Evolutionary conservation across 1,140 invertebrate genomes (phyloP), one percentile per base, ranked within the genome.

Genomic region (Solenopsis fugax): DNA sequence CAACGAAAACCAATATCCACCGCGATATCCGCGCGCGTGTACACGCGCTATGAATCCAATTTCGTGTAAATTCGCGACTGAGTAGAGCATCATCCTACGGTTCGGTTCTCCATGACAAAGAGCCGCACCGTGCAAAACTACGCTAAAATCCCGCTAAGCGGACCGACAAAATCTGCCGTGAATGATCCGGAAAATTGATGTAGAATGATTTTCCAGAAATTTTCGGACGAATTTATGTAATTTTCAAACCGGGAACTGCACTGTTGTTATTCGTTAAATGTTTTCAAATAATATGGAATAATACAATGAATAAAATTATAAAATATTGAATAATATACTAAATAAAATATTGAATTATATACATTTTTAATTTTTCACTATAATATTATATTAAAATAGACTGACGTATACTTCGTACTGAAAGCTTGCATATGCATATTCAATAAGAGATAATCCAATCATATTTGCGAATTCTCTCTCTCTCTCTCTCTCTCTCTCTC

Each of bases 1-100:
- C 71, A 58, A 89, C 77, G 72, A 88, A 88, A 91, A 78, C 89
- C 89, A 90, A 90, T 90, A 90, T 88, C 71, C 89, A 89, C 48
- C 58, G 52, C 21, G 78, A 54, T 58, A 67, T 81, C 73, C 88
- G 24, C 65, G 34, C 50, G 75, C 48, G 34, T 48, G 29, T 29
- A 58, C 50, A 82, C 50, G 82, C 52, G 60, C 60, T 80, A 78
- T 86, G 76, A 91, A 87, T 91, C 48, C 89, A 88, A 91, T 91
- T 81, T 65, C 71, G 54, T 69, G 77, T 75, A 62, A 82, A 81
- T 78, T 65, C 65, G 85, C 29, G 62, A 81, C 29, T 48, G 87
- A 85, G 64, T 80, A 86, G 86, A 78, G 50, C 50, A 58, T 50
- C 24, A 6, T 37, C 45, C 71, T 58, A 41, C 56, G 69, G 67